These are phyloP conservation scores for Rhipidura dahli DNA, from an alignment of 2,113 vertebrate genomes.

Conservation along the genomic window DNA sequence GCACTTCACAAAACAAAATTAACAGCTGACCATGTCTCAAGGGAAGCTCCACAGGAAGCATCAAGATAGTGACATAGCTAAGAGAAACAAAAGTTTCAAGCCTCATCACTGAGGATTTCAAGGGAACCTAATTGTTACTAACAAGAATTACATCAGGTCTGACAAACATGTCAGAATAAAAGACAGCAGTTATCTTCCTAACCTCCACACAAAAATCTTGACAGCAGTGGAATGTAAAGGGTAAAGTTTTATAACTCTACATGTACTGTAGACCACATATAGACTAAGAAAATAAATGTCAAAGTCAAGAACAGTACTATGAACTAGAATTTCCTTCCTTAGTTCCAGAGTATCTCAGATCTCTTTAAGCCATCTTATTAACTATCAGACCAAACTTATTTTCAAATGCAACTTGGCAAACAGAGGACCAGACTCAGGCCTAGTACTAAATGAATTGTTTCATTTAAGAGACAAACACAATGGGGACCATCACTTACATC, in stretches of 20 bases:
- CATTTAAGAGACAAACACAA: not conserved
- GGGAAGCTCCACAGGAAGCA: not conserved
- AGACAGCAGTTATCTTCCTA: not conserved
- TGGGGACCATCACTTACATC: conserved; percentile 70
- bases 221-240: not conserved
- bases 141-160: not conserved
- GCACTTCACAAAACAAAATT: not conserved
- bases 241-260: not conserved
- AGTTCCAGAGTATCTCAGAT: not conserved
- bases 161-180: not conserved
- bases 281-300: not conserved
- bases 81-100: not conserved
- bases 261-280: accelerated
- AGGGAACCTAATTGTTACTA: not conserved
- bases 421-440: not conserved
- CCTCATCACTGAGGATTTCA: not conserved
- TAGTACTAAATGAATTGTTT: not conserved
- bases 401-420: not conserved
- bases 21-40: not conserved
- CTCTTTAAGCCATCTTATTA: not conserved
- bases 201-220: not conserved
- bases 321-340: not conserved
- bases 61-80: not conserved
- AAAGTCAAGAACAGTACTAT: not conserved
- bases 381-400: not conserved